Evolutionary conservation across 2,113 vertebrate species (phyloP).

Genomic region (Pituophis catenifer): DNA sequence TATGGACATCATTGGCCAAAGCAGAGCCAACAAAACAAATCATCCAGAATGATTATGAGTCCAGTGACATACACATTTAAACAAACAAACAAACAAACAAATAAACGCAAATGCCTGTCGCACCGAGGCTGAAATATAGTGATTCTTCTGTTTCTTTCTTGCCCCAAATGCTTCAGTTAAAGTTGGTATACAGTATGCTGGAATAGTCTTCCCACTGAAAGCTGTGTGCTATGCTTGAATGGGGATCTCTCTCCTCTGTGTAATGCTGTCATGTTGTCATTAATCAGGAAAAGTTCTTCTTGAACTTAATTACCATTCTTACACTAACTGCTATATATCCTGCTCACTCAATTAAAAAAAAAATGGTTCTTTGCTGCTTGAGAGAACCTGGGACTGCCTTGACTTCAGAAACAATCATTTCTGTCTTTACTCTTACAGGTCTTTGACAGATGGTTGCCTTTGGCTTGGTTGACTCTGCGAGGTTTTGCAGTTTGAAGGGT

Average conservation of each 20-base stretch:
- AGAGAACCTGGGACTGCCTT: constrained; percentile 2
- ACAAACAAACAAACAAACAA: neutral
- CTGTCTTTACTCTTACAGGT: constrained; percentile 10
- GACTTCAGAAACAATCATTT: constrained; percentile 43
- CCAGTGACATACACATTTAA: neutral
- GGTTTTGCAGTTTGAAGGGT: neutral
- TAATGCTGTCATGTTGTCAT: neutral
- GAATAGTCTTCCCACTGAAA: neutral
- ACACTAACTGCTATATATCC: constrained; percentile 8
- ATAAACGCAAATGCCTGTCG: neutral
- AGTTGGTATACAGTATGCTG: neutral
- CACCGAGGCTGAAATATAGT: neutral
- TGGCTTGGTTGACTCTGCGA: constrained; percentile 24
- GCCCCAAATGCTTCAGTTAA: neutral
- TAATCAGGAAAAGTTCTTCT: neutral
- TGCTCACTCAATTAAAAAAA: constrained; percentile 25
- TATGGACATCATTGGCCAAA: neutral
- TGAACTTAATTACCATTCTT: constrained; percentile 13
- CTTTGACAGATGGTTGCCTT: constrained; percentile 9
- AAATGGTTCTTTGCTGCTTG: constrained; percentile 27
- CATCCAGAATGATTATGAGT: neutral
- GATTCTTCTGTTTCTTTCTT: neutral
- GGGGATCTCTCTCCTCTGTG: neutral
- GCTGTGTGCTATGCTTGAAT: fast-evolving
- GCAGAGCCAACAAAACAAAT: neutral